Evolutionary conservation across 2,113 vertebrate species (phyloP).

Genomic region (Eptatretus burgeri): DNA sequence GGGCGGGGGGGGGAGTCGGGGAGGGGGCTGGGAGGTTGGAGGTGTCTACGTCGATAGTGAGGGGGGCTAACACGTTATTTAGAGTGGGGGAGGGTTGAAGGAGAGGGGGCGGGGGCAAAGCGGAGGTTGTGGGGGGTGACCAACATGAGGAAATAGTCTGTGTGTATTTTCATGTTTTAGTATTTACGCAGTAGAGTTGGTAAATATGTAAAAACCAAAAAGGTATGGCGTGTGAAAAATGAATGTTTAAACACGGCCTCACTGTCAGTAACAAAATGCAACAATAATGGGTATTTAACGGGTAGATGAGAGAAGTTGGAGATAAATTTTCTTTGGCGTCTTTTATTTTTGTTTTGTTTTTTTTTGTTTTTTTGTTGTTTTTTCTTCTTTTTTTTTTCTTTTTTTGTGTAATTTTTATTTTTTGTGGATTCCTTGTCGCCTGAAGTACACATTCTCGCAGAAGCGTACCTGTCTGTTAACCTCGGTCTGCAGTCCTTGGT

Average conservation of each 20-base stretch:
- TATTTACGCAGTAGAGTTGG: neutral
- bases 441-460: neutral
- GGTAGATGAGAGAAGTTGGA: neutral
- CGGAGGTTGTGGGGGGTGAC: neutral
- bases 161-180: neutral
- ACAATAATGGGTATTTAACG: neutral
- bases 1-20: too few relatives aligned
- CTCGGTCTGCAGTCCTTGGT: neutral
- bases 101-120: neutral
- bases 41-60: too few relatives aligned
- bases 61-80: too few relatives aligned
- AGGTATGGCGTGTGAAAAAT: neutral
- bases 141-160: neutral
- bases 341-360: constrained; percentile 2
- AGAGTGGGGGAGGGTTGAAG: too few relatives aligned
- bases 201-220: neutral
- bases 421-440: neutral
- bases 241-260: neutral
- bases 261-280: neutral
- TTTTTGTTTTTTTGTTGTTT: neutral
- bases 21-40: too few relatives aligned
- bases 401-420: neutral
- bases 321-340: constrained; percentile 1
- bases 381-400: neutral
- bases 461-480: neutral